Evolutionary conservation across 2,797 vertebrate genomes (phyloP).

Genomic region (Nannoperca australis): DNA sequence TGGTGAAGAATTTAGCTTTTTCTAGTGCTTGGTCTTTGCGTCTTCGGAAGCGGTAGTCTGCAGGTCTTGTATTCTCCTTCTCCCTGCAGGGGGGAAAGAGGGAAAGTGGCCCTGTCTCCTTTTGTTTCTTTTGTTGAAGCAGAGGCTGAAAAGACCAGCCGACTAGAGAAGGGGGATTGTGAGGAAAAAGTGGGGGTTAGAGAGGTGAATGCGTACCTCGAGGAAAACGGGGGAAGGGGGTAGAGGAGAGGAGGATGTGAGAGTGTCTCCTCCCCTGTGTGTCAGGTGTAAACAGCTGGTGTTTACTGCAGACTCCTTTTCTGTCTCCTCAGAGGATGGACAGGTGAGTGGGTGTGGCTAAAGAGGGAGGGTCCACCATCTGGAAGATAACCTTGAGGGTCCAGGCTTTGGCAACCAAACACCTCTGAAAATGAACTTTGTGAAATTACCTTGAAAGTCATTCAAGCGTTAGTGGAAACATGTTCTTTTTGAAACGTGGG

Average conservation of each 20-base stretch:
- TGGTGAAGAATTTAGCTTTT: slow-evolving; percentile 2
- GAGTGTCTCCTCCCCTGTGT: slow-evolving; percentile 28
- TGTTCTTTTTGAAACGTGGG: neutral
- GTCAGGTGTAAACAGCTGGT: slow-evolving; percentile 71
- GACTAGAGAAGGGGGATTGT: slow-evolving; percentile 54
- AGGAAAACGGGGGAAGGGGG: neutral
- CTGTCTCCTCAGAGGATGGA: slow-evolving; percentile 49
- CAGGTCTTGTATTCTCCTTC: slow-evolving; percentile 26
- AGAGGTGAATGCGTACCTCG: slow-evolving; percentile 26
- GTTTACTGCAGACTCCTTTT: slow-evolving; percentile 50
- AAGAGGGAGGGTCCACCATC: slow-evolving; percentile 51
- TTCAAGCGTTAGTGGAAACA: neutral
- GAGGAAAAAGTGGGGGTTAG: slow-evolving; percentile 27
- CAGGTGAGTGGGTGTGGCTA: slow-evolving; percentile 67
- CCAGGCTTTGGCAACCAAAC: neutral
- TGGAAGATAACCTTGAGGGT: slow-evolving; percentile 32
- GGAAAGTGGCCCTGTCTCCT: slow-evolving; percentile 55
- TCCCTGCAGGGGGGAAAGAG: slow-evolving; percentile 45
- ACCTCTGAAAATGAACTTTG: slow-evolving; percentile 20
- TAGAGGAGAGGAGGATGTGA: slow-evolving; percentile 14
- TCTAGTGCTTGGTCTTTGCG: slow-evolving; percentile 17
- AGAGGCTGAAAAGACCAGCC: slow-evolving; percentile 76
- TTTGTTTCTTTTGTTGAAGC: slow-evolving; percentile 80
- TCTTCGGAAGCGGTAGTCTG: slow-evolving; percentile 43
- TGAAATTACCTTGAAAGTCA: slow-evolving; percentile 11